Evolutionary conservation across 2,113 vertebrate species (phyloP), one percentile per base, ranked within the genome.

Genomic region (Origma solitaria): DNA sequence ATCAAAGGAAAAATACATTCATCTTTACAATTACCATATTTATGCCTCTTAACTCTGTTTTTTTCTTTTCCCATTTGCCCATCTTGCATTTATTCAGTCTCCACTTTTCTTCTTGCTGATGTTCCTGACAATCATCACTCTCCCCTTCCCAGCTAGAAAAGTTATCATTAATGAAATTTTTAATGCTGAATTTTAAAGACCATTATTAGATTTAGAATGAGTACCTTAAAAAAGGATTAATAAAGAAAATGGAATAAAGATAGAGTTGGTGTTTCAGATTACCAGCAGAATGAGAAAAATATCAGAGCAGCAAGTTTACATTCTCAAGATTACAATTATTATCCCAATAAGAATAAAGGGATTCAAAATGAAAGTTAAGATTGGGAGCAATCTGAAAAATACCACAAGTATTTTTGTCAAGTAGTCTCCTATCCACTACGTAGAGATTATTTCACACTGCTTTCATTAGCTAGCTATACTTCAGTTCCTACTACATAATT

Each of bases 11-110:
- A 96, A 96, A 94, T 90, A 83, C 31, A 82, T 62, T 96, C 33
- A 86, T 86, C 83, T 92, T 89, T 79, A 97, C 60, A 90, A 90
- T 94, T 92, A 92, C 88, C 94, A 76, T 92, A 94, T 96, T 96
- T 97, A 93, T 94, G 69, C 35, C 49, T 94, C 77, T 90, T 90
- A 92, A 88, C 70, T 84, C 73, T 90, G 57, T 62, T 86, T 76
- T 49, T 76, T 84, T 50, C 56, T 92, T 96, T 88, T 90, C 81
- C 75, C 86, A 89, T 93, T 94, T 94, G 80, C 68, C 73, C 51
- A 66, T 91, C 58, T 83, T 89, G 37, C 79, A 86, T 94, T 93
- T 95, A 95, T 92, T 94, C 76, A 89, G 80, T 86, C 47, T 88
- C 64, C 37, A 81, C 60, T 90, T 73, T 56, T 65, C 75, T 79